A percentile compares a stretch with the other conserved stretches of the same genome.
Conservation (phyloP, 2,113 vertebrate genomes). For the Tyto alba region DNA sequence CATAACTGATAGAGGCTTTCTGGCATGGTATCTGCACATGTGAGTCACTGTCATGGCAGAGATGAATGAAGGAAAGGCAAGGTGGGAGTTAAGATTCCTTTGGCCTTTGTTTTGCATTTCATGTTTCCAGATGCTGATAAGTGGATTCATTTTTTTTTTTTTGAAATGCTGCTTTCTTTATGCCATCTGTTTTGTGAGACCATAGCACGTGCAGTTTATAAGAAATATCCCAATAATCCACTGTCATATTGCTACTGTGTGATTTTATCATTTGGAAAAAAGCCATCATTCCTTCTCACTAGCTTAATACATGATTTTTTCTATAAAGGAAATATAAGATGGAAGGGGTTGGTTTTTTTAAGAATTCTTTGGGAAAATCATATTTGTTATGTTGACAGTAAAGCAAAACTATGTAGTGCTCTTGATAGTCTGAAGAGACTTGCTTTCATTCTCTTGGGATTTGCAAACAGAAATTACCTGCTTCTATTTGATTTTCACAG, state of each 20-base stretch:
- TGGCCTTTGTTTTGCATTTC: neutral
- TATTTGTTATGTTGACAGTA: neutral
- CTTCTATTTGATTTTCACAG: neutral
- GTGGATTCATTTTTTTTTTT: neutral
- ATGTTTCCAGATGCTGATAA: neutral
- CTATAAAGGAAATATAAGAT: neutral
- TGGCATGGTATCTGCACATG: neutral
- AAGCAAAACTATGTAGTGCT: neutral
- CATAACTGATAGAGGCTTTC: neutral
- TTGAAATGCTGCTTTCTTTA: neutral
- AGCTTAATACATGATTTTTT: neutral
- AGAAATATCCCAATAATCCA: neutral
- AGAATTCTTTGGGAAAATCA: neutral
- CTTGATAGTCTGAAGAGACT: neutral
- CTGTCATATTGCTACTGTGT: neutral
- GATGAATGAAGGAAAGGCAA: neutral
- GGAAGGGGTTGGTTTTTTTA: neutral
- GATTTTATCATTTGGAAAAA: neutral
- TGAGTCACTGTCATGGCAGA: neutral
- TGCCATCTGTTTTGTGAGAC: neutral
- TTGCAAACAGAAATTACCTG: neutral
- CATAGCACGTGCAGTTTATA: neutral
- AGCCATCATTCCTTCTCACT: neutral
- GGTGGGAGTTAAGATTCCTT: neutral
- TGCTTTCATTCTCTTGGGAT: neutral